A percentile compares a stretch with the other conserved stretches of the same genome.
Evolutionary conservation across 1,140 invertebrate genomes (phyloP).

Genomic region (Chrysomallon squamiferum): DNA sequence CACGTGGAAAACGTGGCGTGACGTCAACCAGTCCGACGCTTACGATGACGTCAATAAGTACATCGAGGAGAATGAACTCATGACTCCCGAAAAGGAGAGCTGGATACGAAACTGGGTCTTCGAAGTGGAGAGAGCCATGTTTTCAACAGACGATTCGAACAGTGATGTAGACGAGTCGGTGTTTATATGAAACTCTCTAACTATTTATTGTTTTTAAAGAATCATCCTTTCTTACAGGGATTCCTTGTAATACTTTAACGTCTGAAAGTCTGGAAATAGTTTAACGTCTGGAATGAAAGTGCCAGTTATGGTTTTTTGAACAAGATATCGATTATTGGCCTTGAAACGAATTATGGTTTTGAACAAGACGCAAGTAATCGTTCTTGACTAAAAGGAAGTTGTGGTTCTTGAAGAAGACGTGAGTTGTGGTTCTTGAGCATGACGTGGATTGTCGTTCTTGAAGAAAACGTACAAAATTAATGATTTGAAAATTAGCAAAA

Average conservation of each 20-base stretch:
- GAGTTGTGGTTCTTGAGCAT: too few relatives aligned
- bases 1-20: conserved; percentile 55
- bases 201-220: neutral
- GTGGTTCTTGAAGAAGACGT: too few relatives aligned
- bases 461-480: too few relatives aligned
- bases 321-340: neutral
- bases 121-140: conserved; percentile 40
- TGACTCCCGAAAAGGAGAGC: conserved; percentile 40
- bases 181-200: neutral
- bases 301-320: neutral
- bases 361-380: too few relatives aligned
- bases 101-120: conserved; percentile 49
- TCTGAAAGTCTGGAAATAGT: neutral
- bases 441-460: too few relatives aligned
- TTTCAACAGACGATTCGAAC: neutral
- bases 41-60: conserved; percentile 55
- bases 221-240: neutral
- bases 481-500: too few relatives aligned
- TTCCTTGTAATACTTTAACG: neutral
- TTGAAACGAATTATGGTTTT: too few relatives aligned
- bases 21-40: conserved; percentile 52
- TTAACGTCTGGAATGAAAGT: neutral
- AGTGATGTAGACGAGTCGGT: neutral
- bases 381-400: too few relatives aligned
- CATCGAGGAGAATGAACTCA: conserved; percentile 54